phyloP scores from a whole-genome alignment of 1,140 invertebrate species.

The Charaxes varanes region DNA sequence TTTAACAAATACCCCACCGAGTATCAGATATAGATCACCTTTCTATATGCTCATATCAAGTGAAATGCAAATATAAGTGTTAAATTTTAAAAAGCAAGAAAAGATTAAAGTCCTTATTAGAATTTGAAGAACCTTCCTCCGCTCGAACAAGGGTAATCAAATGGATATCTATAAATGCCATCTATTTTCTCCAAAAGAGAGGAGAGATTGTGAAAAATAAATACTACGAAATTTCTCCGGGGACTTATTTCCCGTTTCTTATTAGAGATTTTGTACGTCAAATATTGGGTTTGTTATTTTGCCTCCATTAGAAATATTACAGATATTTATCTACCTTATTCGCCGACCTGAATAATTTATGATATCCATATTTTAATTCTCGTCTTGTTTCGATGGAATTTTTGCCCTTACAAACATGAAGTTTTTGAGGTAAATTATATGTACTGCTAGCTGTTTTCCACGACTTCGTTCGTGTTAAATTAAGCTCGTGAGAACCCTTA shows the following conservation, averaged over 20 bases:
- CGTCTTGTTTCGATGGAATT: too few species aligned
- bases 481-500: too few species aligned
- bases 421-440: too few species aligned
- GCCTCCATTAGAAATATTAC: constrained; percentile 2
- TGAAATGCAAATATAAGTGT: too few species aligned
- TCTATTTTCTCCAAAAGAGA: constrained; percentile 38
- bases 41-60: too few species aligned
- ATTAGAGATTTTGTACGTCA: constrained; percentile 10
- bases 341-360: too few species aligned
- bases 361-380: too few species aligned
- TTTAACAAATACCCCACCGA: too few species aligned
- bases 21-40: too few species aligned
- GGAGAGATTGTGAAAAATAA: constrained; percentile 36
- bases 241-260: constrained; percentile 19
- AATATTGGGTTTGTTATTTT: constrained; percentile 11
- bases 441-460: too few species aligned
- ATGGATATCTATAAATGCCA: constrained; percentile 48
- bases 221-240: constrained; percentile 26
- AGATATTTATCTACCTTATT: constrained; percentile 7
- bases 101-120: constrained; percentile 25
- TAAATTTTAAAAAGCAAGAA: background rate
- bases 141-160: constrained; percentile 32
- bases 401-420: too few species aligned
- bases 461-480: too few species aligned
- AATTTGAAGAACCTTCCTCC: constrained; percentile 30